Conservation (phyloP, 2,797 vertebrate genomes). For the Ceyx erithaca region DNA sequence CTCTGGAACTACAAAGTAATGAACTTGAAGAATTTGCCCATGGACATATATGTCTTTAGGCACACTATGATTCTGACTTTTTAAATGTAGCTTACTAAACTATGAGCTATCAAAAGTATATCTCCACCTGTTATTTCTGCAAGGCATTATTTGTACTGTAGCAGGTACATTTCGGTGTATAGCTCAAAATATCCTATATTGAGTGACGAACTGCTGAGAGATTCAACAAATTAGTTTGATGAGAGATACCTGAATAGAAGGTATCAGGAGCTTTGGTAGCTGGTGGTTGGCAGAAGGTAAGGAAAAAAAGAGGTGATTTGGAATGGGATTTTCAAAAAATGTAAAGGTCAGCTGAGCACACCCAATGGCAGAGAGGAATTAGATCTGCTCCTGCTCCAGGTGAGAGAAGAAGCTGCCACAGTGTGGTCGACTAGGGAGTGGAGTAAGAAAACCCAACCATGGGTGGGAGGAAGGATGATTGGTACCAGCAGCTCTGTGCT, state of each 20-base stretch:
- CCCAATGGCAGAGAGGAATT: background rate
- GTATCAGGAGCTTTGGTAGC: background rate
- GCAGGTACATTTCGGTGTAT: background rate
- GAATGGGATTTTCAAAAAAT: background rate
- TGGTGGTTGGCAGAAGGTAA: background rate
- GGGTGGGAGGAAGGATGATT: rapidly evolving
- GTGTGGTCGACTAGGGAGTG: background rate
- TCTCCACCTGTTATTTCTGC: background rate
- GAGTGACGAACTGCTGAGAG: background rate
- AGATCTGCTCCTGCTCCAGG: background rate
- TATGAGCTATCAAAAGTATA: background rate
- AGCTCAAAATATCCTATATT: background rate
- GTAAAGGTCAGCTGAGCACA: background rate
- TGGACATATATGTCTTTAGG: background rate
- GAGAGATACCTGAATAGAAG: background rate
- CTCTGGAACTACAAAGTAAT: background rate
- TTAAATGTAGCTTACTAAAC: background rate
- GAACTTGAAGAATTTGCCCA: background rate
- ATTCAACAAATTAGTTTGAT: background rate
- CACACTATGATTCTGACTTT: background rate
- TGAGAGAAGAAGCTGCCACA: background rate
- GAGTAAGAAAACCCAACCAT: background rate
- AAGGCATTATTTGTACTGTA: background rate
- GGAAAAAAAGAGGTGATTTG: background rate
- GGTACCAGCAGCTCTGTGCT: background rate